Base-by-base conservation (phyloP, 2,113 vertebrate genomes). In the Notechis scutatus region DNA sequence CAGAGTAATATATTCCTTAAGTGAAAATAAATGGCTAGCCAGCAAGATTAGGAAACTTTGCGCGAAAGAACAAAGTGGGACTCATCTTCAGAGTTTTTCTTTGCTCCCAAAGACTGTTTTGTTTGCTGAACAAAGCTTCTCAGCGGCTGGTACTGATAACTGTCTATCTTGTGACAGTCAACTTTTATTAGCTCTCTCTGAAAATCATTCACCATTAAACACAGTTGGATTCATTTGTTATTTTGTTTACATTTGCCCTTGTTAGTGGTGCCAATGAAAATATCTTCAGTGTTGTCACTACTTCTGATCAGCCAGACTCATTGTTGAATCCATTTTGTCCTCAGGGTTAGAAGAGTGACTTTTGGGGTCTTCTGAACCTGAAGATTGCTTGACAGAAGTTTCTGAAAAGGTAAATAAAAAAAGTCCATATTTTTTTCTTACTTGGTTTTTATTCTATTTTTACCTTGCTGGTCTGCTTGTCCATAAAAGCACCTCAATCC, bases 311-410 rank as follows among this genome's bases (percentile, higher is more conserved):
- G 95, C 97, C 95, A 96, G 96, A 97, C 97, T 97, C 34, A 91
- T 92, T 96, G 94, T 97, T 94, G 97, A 97, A 94, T 97, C 97
- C 97, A 97, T 94, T 98, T 97, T 98, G 96, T 98, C 97, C 96
- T 94, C 98, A 99, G 99, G 99, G 98, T 98, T 96, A 98, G 97
- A 98, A 98, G 98, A 98, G 97, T 98, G 98, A 98, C 98, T 98
- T 97, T 97, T 97, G 97, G 97, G 97, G 95, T 96, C 97, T 97
- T 97, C 97, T 98, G 97, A 98, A 97, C 97, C 98, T 97, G 98
- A 98, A 98, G 98, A 98, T 98, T 98, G 98, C 98, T 98, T 98
- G 98, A 97, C 98, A 97, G 98, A 98, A 98, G 98, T 98, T 98
- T 97, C 98, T 97, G 97, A 96, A 97, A 98, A 99, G 99, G 99